These are phyloP conservation scores for Bergia sp. DNA, from an alignment of 92 coral and sea anemone species.

Conservation along the genomic window DNA sequence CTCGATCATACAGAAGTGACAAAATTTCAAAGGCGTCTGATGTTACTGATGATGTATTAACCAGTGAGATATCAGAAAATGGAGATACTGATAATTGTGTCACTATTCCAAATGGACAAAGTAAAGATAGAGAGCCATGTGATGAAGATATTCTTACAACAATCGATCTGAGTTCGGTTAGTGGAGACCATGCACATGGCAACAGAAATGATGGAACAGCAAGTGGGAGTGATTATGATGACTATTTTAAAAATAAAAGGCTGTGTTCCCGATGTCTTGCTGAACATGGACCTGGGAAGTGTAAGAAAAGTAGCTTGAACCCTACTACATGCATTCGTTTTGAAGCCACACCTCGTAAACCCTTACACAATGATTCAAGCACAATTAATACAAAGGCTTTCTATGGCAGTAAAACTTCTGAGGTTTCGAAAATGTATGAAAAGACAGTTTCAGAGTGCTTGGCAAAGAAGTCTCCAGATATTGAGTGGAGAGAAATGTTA, in stretches of 20 bases:
- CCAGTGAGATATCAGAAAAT: neutral
- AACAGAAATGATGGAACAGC: neutral
- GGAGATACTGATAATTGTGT: neutral
- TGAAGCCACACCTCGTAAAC: constrained; percentile 17
- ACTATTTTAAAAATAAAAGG: neutral
- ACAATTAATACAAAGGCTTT: constrained; percentile 10
- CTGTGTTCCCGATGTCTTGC: neutral
- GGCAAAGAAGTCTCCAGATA: neutral
- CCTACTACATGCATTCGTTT: neutral
- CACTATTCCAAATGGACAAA: constrained; percentile 2
- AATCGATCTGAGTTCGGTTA: neutral
- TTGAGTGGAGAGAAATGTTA: constrained; percentile 10
- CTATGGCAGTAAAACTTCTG: neutral
- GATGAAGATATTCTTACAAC: neutral
- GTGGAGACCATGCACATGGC: neutral
- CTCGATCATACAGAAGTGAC: neutral
- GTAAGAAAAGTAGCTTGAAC: neutral
- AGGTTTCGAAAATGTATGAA: neutral
- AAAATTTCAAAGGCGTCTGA: neutral
- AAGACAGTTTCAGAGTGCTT: neutral
- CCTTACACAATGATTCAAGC: neutral
- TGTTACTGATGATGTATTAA: neutral
- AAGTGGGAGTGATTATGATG: constrained; percentile 34
- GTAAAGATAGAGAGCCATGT: neutral
- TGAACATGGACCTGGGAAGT: neutral